These are phyloP conservation scores for Meteorus colon DNA, from an alignment of 2,888 invertebrate genomes.

Conservation along the genomic window DNA sequence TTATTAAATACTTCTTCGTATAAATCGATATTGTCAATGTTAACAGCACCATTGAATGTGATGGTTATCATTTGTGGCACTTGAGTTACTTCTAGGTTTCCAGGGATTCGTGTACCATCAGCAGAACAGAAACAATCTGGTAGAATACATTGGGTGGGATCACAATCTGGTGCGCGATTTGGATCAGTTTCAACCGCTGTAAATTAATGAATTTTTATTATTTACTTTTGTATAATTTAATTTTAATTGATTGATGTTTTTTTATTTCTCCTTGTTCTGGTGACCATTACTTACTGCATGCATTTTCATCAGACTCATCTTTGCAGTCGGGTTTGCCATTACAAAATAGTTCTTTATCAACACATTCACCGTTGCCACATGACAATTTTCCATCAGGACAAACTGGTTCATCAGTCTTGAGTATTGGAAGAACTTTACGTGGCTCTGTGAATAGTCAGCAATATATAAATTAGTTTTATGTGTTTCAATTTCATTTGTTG, in stretches of 20 bases:
- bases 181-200: conserved; percentile 92
- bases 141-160: conserved; percentile 88
- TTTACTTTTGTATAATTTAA: conserved; percentile 8
- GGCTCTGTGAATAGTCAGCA: conserved; percentile 81
- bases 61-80: conserved; percentile 96
- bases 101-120: conserved; percentile 92
- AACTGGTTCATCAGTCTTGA: conserved; percentile 94
- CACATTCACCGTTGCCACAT: conserved; percentile 94
- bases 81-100: conserved; percentile 86
- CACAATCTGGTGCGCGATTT: conserved; percentile 93
- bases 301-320: conserved; percentile 96
- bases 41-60: conserved; percentile 94
- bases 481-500: conserved; percentile 20
- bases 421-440: conserved; percentile 88
- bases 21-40: conserved; percentile 93
- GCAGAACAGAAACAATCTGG: conserved; percentile 96
- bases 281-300: conserved; percentile 86
- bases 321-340: conserved; percentile 94
- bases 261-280: conserved; percentile 14
- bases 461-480: conserved; percentile 41
- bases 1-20: conserved; percentile 93
- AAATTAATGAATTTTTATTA: conserved; percentile 51
- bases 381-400: conserved; percentile 93
- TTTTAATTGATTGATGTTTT: conserved; percentile 12
- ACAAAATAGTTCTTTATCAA: conserved; percentile 93